Conservation (phyloP, 2,113 vertebrate species). For the Lagopus leucura region DNA sequence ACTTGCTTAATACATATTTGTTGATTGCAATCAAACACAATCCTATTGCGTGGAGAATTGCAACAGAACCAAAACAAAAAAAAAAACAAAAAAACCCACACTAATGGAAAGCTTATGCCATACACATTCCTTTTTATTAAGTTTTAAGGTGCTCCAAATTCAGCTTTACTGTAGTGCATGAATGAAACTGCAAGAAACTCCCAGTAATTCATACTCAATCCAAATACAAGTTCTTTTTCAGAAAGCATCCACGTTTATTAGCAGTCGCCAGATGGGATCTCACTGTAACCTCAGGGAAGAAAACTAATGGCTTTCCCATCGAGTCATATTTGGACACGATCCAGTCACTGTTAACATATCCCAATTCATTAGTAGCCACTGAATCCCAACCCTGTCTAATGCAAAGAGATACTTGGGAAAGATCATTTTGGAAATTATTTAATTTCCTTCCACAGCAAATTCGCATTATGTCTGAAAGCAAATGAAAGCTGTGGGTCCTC, state of each 20-base stretch:
- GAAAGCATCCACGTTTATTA: conserved; percentile 57
- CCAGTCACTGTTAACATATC: conserved; percentile 58
- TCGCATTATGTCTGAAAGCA: not conserved
- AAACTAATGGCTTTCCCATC: conserved; percentile 70
- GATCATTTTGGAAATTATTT: conserved; percentile 27
- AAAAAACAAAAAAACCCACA: not conserved
- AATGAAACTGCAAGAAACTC: conserved; percentile 39
- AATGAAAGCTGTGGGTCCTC: not conserved
- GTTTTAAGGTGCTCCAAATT: not conserved
- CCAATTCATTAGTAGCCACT: conserved; percentile 59
- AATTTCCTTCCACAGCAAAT: conserved; percentile 34
- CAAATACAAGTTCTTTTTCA: conserved; percentile 1
- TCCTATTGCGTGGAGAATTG: not conserved
- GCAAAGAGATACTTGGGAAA: conserved; percentile 37
- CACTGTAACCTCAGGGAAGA: conserved; percentile 63
- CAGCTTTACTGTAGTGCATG: not conserved
- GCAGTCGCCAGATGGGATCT: conserved; percentile 66
- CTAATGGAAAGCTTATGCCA: not conserved
- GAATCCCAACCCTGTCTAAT: conserved; percentile 27
- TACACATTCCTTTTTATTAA: not conserved
- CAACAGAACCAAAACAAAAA: not conserved
- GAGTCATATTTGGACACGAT: conserved; percentile 65
- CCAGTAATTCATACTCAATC: conserved; percentile 30
- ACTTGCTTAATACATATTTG: not conserved
- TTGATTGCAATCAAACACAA: not conserved